A percentile compares a stretch with the other conserved stretches of the same genome.
These are phyloP conservation scores for Hirundichthys speculiger DNA, from an alignment of 2,113 vertebrate genomes.

Conservation along the genomic window DNA sequence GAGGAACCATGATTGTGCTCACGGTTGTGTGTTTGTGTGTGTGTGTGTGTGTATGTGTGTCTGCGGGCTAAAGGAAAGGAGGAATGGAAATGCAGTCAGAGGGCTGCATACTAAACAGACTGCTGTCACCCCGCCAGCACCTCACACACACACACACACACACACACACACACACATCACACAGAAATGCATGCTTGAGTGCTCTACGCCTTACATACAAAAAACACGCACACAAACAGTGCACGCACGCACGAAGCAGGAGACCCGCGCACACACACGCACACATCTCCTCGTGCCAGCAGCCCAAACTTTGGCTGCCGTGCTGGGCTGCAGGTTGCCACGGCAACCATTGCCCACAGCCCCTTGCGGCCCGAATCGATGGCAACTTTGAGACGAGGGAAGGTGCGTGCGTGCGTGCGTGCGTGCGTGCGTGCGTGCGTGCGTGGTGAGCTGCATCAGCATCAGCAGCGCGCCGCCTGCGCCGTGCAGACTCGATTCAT, in stretches of 20 bases:
- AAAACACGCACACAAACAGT: conserved; percentile 44
- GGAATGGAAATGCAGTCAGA: conserved; percentile 68
- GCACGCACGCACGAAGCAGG: conserved; percentile 10
- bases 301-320: conserved; percentile 81
- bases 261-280: not conserved
- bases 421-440: no score
- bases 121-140: conserved; percentile 71
- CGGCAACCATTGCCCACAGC: conserved; percentile 83
- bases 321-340: conserved; percentile 80
- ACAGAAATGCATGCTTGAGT: conserved; percentile 59
- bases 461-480: no score
- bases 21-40: conserved; percentile 5
- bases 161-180: conserved; percentile 45
- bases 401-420: not conserved
- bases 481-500: no score
- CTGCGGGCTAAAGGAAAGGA: conserved; percentile 65
- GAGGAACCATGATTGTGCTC: conserved; percentile 8
- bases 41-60: conserved; percentile 45
- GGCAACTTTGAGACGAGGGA: conserved; percentile 70
- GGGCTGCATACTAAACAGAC: conserved; percentile 77
- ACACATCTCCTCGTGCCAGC: conserved; percentile 62
- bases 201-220: conserved; percentile 47
- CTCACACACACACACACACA: conserved; percentile 36
- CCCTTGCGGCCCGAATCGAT: conserved; percentile 82
- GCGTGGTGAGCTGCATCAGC: no score